Conservation (phyloP, 2,113 vertebrate genomes). For the Prinia subflava region DNA sequence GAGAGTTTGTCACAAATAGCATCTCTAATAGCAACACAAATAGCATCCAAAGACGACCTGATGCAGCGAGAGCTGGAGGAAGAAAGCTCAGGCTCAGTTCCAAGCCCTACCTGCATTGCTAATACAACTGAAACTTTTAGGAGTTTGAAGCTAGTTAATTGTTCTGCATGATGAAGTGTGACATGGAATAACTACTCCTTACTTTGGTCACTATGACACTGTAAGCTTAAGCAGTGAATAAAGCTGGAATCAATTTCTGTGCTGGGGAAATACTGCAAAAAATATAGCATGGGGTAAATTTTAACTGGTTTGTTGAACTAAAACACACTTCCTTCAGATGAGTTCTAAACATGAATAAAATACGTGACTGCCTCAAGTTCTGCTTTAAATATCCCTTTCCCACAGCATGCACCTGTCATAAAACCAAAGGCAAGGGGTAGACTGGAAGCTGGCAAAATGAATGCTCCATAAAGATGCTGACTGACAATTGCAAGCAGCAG, state of each 20-base stretch:
- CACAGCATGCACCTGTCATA: not conserved
- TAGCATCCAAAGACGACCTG: not conserved
- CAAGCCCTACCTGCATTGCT: not conserved
- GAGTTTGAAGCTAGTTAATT: not conserved
- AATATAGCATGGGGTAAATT: not conserved
- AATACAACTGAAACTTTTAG: not conserved
- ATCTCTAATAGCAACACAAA: not conserved
- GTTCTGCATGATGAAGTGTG: not conserved
- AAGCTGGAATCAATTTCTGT: not conserved
- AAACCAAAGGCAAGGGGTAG: not conserved
- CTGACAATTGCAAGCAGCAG: not conserved
- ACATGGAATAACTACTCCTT: not conserved
- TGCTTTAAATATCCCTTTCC: not conserved
- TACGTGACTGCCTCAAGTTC: not conserved
- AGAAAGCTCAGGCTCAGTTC: rapidly evolving
- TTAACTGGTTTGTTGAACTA: not conserved
- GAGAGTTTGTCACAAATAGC: not conserved
- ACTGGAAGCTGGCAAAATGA: not conserved
- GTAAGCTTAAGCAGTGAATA: not conserved
- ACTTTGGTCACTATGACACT: not conserved
- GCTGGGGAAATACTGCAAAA: not conserved
- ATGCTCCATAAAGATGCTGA: not conserved
- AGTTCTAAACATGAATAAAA: not conserved
- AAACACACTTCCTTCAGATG: not conserved
- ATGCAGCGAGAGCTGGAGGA: rapidly evolving